Percentiles rank a stretch among this genome's conserved stretches.
These are phyloP conservation scores for Imbricaverruca yamaguchii DNA, from an alignment of 2,888 invertebrate genomes.

Conservation along the genomic window DNA sequence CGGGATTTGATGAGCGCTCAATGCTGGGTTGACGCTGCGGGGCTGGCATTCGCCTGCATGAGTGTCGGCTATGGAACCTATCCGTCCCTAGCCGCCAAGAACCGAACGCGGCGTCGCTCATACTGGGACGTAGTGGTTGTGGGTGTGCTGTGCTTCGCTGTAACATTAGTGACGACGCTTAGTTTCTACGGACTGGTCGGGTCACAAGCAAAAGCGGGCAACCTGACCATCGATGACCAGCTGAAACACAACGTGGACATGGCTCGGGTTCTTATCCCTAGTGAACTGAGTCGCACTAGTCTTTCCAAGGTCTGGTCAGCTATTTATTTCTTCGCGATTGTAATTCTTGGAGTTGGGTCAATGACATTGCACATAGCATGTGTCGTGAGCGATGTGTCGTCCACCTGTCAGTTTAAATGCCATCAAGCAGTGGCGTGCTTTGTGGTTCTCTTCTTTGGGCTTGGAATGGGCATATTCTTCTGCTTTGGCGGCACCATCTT, in stretches of 20 bases:
- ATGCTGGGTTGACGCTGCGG: constrained; percentile 3
- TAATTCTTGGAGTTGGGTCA: not conserved
- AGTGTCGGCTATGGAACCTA: not conserved
- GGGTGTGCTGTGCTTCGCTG: not conserved
- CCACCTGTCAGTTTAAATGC: not conserved
- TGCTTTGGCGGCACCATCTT: not conserved
- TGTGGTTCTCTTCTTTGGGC: not conserved
- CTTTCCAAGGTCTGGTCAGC: not conserved
- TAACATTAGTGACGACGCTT: not conserved
- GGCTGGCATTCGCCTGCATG: constrained; percentile 4
- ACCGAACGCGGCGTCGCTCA: not conserved
- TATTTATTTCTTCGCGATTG: not conserved
- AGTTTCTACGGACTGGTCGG: not conserved
- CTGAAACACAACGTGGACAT: not conserved
- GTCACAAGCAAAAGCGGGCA: not conserved
- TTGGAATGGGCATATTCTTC: not conserved
- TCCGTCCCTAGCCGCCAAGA: not conserved
- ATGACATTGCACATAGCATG: not conserved
- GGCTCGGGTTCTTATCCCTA: not conserved
- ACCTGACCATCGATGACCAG: not conserved
- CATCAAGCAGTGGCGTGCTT: not conserved
- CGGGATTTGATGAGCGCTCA: not conserved
- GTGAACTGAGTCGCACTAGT: not conserved
- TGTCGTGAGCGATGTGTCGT: not conserved
- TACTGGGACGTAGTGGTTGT: not conserved